Percentiles rank a stretch among this genome's conserved stretches.
Conservation (phyloP, 2,888 invertebrate genomes). For the Epistrophe grossulariae region DNA sequence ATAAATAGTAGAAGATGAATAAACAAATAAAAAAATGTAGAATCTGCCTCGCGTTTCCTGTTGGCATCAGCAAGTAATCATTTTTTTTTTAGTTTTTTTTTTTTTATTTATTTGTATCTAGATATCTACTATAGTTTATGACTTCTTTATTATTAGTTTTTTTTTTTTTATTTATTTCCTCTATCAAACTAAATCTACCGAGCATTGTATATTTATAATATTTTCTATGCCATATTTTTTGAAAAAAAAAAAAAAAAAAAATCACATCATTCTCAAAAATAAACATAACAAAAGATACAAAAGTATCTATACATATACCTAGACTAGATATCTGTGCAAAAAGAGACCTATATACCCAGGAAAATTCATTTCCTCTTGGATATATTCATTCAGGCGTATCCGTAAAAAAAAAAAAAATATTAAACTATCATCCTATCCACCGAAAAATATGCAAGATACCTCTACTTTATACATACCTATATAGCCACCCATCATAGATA, state of each 20-base stretch:
- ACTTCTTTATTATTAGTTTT: slow-evolving; percentile 8
- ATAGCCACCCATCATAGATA: slow-evolving; percentile 2
- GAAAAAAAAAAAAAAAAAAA: slow-evolving; percentile 32
- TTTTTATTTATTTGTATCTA: slow-evolving; percentile 19
- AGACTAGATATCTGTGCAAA: slow-evolving; percentile 19
- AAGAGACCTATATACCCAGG: slow-evolving; percentile 24
- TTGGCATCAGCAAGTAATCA: slow-evolving; percentile 26
- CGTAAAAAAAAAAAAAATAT: slow-evolving; percentile 49
- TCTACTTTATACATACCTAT: slow-evolving; percentile 3
- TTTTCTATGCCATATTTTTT: slow-evolving; percentile 33
- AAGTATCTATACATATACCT: slow-evolving; percentile 5
- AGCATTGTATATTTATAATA: background rate
- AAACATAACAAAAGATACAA: slow-evolving; percentile 62
- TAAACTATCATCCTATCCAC: slow-evolving; percentile 45
- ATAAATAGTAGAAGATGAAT: slow-evolving; percentile 45
- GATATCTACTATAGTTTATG: slow-evolving; percentile 19
- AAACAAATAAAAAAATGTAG: slow-evolving; percentile 55
- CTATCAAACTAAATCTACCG: slow-evolving; percentile 33
- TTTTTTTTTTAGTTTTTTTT: background rate
- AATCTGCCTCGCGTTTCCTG: slow-evolving; percentile 64
- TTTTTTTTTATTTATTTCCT: slow-evolving; percentile 19
- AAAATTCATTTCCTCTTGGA: slow-evolving; percentile 67
- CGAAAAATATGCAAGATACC: slow-evolving; percentile 44
- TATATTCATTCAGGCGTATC: slow-evolving; percentile 55
- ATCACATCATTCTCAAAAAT: slow-evolving; percentile 45